Base-by-base conservation (phyloP, 2,797 vertebrate species). In the Sebastes diploproa region DNA sequence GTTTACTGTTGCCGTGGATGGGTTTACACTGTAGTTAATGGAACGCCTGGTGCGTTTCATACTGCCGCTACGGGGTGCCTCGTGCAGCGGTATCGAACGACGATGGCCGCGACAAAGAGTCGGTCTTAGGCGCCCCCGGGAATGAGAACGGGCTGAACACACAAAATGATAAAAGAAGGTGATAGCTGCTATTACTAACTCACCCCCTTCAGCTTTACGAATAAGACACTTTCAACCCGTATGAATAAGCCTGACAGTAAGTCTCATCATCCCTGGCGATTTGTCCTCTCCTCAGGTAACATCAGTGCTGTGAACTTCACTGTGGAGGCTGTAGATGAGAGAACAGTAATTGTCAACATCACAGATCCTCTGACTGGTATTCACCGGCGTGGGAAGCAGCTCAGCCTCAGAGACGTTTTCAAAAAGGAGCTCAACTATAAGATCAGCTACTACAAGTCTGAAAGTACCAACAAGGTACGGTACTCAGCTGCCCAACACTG, bases 331-430 rank as follows among this genome's bases (percentile, higher is more conserved):
- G 77, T 88, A 8, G 83, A 89, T 58, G 75, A 87, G 4, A 74
- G 75, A 18, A 81, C 82, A 11, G 90, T 97, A 16, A 91, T 27
- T 0, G 54, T 99, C 6, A 56, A 85, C 23, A 91, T 99, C 75
- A 62, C 82, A 2, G 97, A 98, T 77, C 91, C 96, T 2, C 72
- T 94, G n/a, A 97, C 96, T 0, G 82, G 95, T 0, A 82, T 96
- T 18, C 81, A 84, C 22, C n/a, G 7, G 36, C 1, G 25, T 2
- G 85, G 88, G 1, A 91, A 81, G 2, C 95, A 94, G 66, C 89
- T 94, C 68, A 97, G 79, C 71, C 91, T 99, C 84, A 94, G 94
- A 70, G 96, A 98, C 3, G 76, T 99, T 76, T 95, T 98, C 54
- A 91, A 92, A 77, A 61, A 90, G 0, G 91, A 97, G 75, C 94